Conservation (phyloP, 1,140 invertebrate species). For the Grapholita molesta region DNA sequence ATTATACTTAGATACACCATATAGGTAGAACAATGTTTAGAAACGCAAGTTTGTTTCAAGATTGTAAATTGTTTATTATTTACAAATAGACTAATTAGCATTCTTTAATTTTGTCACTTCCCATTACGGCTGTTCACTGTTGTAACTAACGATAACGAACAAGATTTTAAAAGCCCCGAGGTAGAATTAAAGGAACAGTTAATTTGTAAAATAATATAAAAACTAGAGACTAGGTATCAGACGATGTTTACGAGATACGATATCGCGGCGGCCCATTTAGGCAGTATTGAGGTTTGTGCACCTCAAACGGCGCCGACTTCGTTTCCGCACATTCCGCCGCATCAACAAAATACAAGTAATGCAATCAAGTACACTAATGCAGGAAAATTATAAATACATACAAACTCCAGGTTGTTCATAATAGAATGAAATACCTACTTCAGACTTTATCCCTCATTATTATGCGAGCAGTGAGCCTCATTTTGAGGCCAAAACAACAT, state of each 20-base stretch:
- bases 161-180: too few relatives aligned
- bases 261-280: neutral
- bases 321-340: slow-evolving; percentile 14
- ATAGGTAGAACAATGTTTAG: too few relatives aligned
- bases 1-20: too few relatives aligned
- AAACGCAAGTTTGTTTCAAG: too few relatives aligned
- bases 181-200: too few relatives aligned
- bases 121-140: too few relatives aligned
- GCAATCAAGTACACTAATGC: slow-evolving; percentile 1
- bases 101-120: too few relatives aligned
- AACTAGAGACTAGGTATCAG: too few relatives aligned
- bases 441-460: slow-evolving; percentile 9
- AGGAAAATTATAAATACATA: slow-evolving; percentile 12
- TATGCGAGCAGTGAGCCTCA: slow-evolving; percentile 1
- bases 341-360: neutral
- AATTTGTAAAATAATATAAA: too few relatives aligned
- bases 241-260: neutral
- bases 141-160: too few relatives aligned
- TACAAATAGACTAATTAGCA: too few relatives aligned
- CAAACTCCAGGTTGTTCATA: slow-evolving; percentile 2
- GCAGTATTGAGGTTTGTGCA: neutral
- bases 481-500: slow-evolving; percentile 12
- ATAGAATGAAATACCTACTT: neutral
- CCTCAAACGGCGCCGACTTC: slow-evolving; percentile 9
- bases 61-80: too few relatives aligned